These are phyloP conservation scores for Sternotherus odoratus DNA, from an alignment of 2,797 vertebrate species.

Conservation along the genomic window DNA sequence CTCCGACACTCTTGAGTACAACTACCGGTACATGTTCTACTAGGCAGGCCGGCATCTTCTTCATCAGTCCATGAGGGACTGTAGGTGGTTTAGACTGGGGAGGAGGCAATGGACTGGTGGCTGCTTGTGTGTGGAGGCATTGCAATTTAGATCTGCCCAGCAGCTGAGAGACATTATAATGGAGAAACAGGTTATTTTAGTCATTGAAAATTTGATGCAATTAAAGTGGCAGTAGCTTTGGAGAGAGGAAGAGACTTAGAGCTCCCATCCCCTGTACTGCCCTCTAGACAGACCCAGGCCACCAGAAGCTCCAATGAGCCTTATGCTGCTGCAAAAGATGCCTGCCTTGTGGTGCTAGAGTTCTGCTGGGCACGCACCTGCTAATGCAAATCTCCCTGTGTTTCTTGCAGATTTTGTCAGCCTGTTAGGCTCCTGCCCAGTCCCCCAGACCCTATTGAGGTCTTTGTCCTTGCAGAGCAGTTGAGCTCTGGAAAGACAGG, in stretches of 20 bases:
- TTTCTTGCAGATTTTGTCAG: not conserved
- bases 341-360: not conserved
- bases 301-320: not conserved
- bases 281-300: constrained; percentile 17
- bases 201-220: constrained; percentile 41
- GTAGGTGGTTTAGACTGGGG: not conserved
- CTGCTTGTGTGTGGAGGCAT: not conserved
- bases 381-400: not conserved
- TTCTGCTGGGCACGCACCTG: not conserved
- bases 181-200: constrained; percentile 40
- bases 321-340: not conserved
- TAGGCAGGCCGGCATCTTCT: constrained; percentile 16
- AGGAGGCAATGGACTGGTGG: not conserved
- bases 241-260: constrained; percentile 37
- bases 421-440: not conserved
- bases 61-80: constrained; percentile 30
- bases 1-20: not conserved
- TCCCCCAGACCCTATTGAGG: not conserved
- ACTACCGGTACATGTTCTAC: not conserved
- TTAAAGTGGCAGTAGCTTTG: constrained; percentile 54
- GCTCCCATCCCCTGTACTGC: not conserved
- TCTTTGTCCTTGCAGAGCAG: not conserved
- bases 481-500: not conserved
- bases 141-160: constrained; percentile 36
- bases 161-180: constrained; percentile 59